Percentiles rank a stretch among this genome's conserved stretches.
phyloP scores from a whole-genome alignment of 1,140 invertebrate species.

The Calliopsis andreniformis region DNA sequence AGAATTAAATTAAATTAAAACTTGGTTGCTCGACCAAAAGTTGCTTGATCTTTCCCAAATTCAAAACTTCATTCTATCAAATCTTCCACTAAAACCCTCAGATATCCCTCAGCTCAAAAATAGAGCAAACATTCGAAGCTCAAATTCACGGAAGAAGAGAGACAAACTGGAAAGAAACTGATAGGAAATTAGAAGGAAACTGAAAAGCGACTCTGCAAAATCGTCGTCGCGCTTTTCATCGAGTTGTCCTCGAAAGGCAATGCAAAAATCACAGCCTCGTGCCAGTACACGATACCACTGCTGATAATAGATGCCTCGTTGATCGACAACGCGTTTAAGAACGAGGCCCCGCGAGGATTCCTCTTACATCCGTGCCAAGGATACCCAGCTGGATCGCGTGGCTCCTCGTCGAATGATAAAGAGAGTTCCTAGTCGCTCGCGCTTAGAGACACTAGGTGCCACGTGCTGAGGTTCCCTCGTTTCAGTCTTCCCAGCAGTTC shows the following conservation, averaged over 20 bases:
- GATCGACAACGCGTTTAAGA: conserved; percentile 53
- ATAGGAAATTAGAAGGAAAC: background rate
- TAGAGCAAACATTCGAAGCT: background rate
- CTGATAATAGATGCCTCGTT: conserved; percentile 53
- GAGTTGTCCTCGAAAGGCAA: background rate
- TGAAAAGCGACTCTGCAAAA: background rate
- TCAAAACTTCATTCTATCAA: too few species aligned
- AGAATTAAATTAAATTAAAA: too few species aligned
- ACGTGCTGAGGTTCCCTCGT: background rate
- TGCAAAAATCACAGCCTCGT: conserved; percentile 27
- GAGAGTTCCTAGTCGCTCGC: conserved; percentile 21
- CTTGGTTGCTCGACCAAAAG: too few species aligned
- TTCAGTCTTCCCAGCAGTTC: background rate
- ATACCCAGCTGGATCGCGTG: conserved; percentile 47
- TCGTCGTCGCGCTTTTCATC: background rate
- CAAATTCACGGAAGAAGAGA: background rate
- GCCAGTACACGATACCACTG: conserved; percentile 34
- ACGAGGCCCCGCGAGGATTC: conserved; percentile 41
- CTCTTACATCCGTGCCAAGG: conserved; percentile 61
- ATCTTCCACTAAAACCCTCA: too few species aligned
- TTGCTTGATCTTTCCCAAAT: too few species aligned
- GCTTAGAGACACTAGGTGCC: conserved; percentile 14
- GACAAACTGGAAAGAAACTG: background rate
- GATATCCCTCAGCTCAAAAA: background rate
- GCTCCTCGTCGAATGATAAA: conserved; percentile 40